Base-by-base conservation (phyloP, 1,140 invertebrate species). In the Rhopalosiphum padi region DNA sequence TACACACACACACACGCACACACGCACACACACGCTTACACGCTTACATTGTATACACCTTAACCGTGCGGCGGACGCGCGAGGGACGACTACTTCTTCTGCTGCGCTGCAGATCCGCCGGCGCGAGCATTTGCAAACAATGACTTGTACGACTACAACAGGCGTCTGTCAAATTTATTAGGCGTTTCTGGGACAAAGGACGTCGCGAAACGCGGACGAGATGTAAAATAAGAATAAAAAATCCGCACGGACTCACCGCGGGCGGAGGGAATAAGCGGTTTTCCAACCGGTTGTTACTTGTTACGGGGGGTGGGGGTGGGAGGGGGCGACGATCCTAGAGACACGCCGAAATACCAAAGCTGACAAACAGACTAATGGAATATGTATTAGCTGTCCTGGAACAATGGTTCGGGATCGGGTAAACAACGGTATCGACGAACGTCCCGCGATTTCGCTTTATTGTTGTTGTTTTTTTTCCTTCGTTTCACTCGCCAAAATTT, bases 101-200 rank as follows among this genome's bases (percentile, higher is more conserved):
- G 25, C 41, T 25, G 43, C 85, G 43, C 85, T 30, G 85, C 35
- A 37, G 88, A 60, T 60, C 37, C n/a, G 41, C 25, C 48, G 77
- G 46, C 48, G 22, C 48, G 35, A 41, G 48, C 51, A 93, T 93
- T 93, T 93, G 91, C 91, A 93, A 93, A 93, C 91, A 93, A 93
- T 93, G 91, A 93, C 91, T 85, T 93, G 91, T 93, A 93, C 60
- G 60, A n/a, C 60, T n/a, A 77, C 60, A n/a, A 77, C 91, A 93
- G 91, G 91, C 91, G 91, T 83, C 91, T 93, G 77, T 93, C 91
- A 93, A 93, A 93, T 93, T 93, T 93, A 93, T 93, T 93, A 93
- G 82, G 91, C 91, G 91, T 86, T 93, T 93, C 82, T 93, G 51
- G 91, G 91, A 93, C 91, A 86, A 93, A 93, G 77, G n/a, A 85